Conservation (phyloP, 2,797 vertebrate genomes). For the Pseudochromis fuscus region DNA sequence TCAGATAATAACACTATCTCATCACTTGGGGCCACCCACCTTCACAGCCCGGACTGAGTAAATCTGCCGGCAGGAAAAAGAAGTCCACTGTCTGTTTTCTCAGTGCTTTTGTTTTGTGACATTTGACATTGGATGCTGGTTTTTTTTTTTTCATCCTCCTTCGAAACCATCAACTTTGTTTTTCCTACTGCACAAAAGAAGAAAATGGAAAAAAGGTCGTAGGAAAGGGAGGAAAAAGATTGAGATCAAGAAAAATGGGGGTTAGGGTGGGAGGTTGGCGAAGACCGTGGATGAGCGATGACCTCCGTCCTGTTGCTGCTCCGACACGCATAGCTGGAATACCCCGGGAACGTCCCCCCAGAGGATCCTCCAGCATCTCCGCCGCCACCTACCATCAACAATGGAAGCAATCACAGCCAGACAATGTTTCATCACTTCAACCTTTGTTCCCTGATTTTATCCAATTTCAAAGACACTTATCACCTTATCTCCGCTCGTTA, state of each 20-base stretch:
- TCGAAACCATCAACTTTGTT: slow-evolving; percentile 31
- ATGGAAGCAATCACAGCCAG: not conserved
- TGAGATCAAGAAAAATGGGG: not conserved
- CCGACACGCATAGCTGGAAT: slow-evolving; percentile 82
- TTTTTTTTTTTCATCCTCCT: slow-evolving; percentile 38
- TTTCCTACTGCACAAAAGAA: slow-evolving; percentile 28
- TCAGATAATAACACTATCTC: slow-evolving; percentile 48
- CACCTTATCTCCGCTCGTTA: slow-evolving; percentile 18
- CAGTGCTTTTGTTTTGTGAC: slow-evolving; percentile 57
- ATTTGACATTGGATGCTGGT: slow-evolving; percentile 62
- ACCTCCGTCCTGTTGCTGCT: slow-evolving; percentile 74
- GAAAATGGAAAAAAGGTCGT: slow-evolving; percentile 7
- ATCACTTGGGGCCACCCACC: slow-evolving; percentile 66
- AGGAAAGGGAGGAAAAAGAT: not conserved
- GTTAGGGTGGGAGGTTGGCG: not conserved
- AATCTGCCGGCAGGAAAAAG: slow-evolving; percentile 46
- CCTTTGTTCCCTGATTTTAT: not conserved
- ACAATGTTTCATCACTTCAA: not conserved
- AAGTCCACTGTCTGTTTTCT: slow-evolving; percentile 38
- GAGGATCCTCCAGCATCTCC: slow-evolving; percentile 36
- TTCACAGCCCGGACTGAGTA: slow-evolving; percentile 44
- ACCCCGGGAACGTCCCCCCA: slow-evolving; percentile 31
- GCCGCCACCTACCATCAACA: slow-evolving; percentile 1
- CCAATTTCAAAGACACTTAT: slow-evolving; percentile 24
- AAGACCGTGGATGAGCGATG: slow-evolving; percentile 68